Evolutionary conservation across 2,888 invertebrate genomes (phyloP).

Genomic region (Dasysyrphus tricinctus): DNA sequence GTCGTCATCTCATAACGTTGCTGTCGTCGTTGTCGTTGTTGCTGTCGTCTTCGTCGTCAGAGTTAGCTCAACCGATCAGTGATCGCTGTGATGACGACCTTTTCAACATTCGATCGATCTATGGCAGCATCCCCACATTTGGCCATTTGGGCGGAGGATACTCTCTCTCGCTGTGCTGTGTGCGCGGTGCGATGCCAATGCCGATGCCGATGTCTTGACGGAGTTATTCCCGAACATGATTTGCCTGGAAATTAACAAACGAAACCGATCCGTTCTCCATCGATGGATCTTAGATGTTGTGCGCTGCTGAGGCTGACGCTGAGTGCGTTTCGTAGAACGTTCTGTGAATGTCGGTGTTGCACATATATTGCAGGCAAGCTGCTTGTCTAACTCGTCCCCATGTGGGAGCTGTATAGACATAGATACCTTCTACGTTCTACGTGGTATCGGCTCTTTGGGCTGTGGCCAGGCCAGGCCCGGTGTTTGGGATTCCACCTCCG

Average conservation of each 20-base stretch:
- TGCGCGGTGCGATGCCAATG: conserved; percentile 21
- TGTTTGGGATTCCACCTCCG: conserved; percentile 20
- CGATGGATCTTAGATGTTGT: conserved; percentile 54
- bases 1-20: conserved; percentile 47
- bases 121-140: conserved; percentile 52
- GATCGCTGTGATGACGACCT: conserved; percentile 71
- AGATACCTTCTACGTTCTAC: not conserved
- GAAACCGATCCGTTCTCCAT: conserved; percentile 52
- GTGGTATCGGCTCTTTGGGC: conserved; percentile 32
- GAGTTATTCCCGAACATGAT: conserved; percentile 62
- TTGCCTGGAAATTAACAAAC: conserved; percentile 71
- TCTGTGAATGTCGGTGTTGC: conserved; percentile 25
- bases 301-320: conserved; percentile 9
- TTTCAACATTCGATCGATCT: conserved; percentile 73
- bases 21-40: conserved; percentile 15
- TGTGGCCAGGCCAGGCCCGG: conserved; percentile 46
- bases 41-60: conserved; percentile 11
- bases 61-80: conserved; percentile 48
- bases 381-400: conserved; percentile 57
- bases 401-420: conserved; percentile 61
- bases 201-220: conserved; percentile 31
- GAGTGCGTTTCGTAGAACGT: conserved; percentile 69
- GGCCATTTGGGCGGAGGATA: conserved; percentile 60
- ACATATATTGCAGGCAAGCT: conserved; percentile 24
- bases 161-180: conserved; percentile 19